phyloP scores from a whole-genome alignment of 2,888 invertebrate genomes.

The Rotaria socialis region DNA sequence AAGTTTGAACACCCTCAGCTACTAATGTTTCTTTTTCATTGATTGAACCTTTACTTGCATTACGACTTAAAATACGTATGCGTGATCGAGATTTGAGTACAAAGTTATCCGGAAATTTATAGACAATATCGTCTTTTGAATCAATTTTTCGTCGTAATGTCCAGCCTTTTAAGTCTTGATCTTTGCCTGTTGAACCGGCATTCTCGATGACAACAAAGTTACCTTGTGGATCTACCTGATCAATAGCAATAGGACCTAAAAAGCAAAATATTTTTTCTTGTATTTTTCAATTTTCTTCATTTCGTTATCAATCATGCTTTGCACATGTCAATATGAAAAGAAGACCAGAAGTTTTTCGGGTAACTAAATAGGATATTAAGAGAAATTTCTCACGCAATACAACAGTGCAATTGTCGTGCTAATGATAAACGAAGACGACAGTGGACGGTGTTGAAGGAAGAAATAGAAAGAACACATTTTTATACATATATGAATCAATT shows the following conservation, averaged over 20 bases:
- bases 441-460: not conserved
- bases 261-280: not conserved
- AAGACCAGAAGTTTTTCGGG: not conserved
- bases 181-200: slow-evolving; percentile 57
- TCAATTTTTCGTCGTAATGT: slow-evolving; percentile 40
- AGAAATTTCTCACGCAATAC: not conserved
- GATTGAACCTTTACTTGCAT: slow-evolving; percentile 47
- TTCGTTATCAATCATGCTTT: not conserved
- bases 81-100: slow-evolving; percentile 40
- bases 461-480: not conserved
- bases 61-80: slow-evolving; percentile 55
- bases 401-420: not conserved
- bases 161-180: slow-evolving; percentile 45
- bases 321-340: not conserved
- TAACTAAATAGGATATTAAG: not conserved
- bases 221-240: slow-evolving; percentile 61
- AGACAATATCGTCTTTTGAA: slow-evolving; percentile 39
- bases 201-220: slow-evolving; percentile 61
- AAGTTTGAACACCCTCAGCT: slow-evolving; percentile 54
- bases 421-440: not conserved
- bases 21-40: slow-evolving; percentile 54
- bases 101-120: slow-evolving; percentile 43
- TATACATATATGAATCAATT: not conserved
- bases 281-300: too few species aligned
- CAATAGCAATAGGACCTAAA: slow-evolving; percentile 53